These are phyloP conservation scores for Bathynomus jamesi DNA, from an alignment of 1,140 invertebrate species.

Conservation along the genomic window DNA sequence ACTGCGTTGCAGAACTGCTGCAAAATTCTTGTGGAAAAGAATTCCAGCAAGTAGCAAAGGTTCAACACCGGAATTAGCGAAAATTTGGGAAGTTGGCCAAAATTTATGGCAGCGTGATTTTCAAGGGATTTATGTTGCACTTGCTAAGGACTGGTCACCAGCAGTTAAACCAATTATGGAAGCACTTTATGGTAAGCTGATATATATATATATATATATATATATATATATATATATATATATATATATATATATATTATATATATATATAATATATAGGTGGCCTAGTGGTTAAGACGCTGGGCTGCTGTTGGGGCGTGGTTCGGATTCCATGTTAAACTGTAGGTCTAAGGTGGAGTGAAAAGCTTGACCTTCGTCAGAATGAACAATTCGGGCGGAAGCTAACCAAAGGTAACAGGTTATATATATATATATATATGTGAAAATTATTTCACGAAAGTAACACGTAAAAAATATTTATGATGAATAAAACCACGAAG, in stretches of 20 bases:
- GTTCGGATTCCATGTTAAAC: too few relatives aligned
- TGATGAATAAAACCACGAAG: too few relatives aligned
- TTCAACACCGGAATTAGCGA: slow-evolving; percentile 58
- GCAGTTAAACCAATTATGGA: slow-evolving; percentile 31
- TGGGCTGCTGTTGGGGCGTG: too few relatives aligned
- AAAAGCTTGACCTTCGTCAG: too few relatives aligned
- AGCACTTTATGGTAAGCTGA: slow-evolving; percentile 1
- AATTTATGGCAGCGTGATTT: slow-evolving; percentile 77
- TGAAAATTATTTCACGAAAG: too few relatives aligned
- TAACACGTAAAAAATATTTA: too few relatives aligned
- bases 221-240: slow-evolving; percentile 10
- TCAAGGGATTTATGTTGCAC: slow-evolving; percentile 60
- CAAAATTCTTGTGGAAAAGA: slow-evolving; percentile 85
- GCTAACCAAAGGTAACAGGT: too few relatives aligned
- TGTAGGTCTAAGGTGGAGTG: too few relatives aligned
- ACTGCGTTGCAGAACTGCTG: slow-evolving; percentile 63
- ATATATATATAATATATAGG: neutral
- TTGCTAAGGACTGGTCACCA: slow-evolving; percentile 59
- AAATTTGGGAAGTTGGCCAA: slow-evolving; percentile 73
- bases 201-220: slow-evolving; percentile 12
- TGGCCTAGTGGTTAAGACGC: too few relatives aligned
- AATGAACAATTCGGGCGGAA: too few relatives aligned
- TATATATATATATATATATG: too few relatives aligned
- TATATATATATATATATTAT: neutral
- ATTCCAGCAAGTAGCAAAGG: slow-evolving; percentile 64